phyloP scores from a whole-genome alignment of 2,797 vertebrate species.

The Morelia viridis region DNA sequence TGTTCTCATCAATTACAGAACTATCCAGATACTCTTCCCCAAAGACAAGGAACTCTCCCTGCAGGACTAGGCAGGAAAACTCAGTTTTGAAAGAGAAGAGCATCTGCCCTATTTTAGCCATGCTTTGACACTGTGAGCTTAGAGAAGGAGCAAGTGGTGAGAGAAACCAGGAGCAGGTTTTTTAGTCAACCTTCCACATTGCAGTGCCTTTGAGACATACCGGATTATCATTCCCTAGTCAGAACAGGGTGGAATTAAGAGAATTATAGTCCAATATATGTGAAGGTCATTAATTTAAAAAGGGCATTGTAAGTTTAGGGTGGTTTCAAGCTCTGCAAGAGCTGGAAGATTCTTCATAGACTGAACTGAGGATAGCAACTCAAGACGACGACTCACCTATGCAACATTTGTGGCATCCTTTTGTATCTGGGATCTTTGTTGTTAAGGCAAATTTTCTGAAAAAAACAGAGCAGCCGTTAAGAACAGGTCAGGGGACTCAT shows the following conservation, averaged over 20 bases:
- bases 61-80: neutral
- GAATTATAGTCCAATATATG: neutral
- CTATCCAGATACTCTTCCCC: neutral
- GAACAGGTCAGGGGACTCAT: too few relatives aligned
- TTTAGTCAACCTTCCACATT: neutral
- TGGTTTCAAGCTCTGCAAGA: too few relatives aligned
- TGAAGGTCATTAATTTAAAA: neutral
- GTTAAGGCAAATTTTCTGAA: conserved; percentile 95
- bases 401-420: conserved; percentile 99
- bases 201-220: neutral
- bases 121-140: neutral
- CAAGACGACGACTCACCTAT: conserved; percentile 82
- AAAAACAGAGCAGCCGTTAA: conserved; percentile 48
- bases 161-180: neutral
- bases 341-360: neutral
- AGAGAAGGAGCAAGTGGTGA: neutral
- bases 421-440: conserved; percentile 97
- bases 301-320: neutral
- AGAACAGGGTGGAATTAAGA: neutral
- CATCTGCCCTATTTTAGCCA: neutral
- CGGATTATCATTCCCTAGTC: neutral
- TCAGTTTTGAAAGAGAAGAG: neutral
- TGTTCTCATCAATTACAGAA: neutral
- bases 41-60: too few relatives aligned
- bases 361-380: neutral